Conservation (phyloP, 2,888 invertebrate species). For the Cataglyphis altisquamis region DNA sequence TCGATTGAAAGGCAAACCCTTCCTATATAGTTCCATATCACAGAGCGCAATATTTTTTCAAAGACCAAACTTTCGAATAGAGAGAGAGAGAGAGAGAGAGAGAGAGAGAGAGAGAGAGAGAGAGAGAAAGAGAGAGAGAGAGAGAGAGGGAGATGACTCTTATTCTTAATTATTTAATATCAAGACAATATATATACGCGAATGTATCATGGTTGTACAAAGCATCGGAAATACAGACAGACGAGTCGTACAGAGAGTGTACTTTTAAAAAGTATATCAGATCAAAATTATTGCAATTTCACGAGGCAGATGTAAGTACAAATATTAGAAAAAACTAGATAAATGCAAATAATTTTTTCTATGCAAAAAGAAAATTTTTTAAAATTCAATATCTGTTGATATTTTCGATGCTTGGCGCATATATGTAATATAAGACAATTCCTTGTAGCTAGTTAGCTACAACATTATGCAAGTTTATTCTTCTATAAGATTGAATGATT, state of each 20-base stretch:
- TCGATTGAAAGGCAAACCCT: conserved; percentile 40
- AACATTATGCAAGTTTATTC: conserved; percentile 45
- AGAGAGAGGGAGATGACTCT: conserved; percentile 35
- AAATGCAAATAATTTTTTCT: not conserved
- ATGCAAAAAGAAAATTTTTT: not conserved
- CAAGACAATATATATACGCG: conserved; percentile 66
- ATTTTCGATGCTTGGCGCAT: conserved; percentile 38
- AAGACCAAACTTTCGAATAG: conserved; percentile 63
- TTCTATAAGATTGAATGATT: conserved; percentile 14
- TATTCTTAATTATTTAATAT: conserved; percentile 63
- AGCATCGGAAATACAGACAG: conserved; percentile 24
- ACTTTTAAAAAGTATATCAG: not conserved
- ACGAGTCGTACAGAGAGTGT: not conserved
- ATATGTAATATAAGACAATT: conserved; percentile 42
- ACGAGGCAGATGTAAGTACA: not conserved
- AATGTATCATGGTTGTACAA: conserved; percentile 11
- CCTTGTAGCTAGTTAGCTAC: conserved; percentile 42
- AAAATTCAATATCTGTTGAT: not conserved
- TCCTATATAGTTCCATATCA: conserved; percentile 72
- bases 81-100: not conserved
- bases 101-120: not conserved
- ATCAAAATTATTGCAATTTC: conserved; percentile 2
- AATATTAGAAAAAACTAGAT: not conserved
- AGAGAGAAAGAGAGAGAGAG: not conserved
- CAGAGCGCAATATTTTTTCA: conserved; percentile 79